A percentile compares a stretch with the other conserved stretches of the same genome.
phyloP scores from a whole-genome alignment of 2,797 vertebrate genomes.

The Delichon dasypus region DNA sequence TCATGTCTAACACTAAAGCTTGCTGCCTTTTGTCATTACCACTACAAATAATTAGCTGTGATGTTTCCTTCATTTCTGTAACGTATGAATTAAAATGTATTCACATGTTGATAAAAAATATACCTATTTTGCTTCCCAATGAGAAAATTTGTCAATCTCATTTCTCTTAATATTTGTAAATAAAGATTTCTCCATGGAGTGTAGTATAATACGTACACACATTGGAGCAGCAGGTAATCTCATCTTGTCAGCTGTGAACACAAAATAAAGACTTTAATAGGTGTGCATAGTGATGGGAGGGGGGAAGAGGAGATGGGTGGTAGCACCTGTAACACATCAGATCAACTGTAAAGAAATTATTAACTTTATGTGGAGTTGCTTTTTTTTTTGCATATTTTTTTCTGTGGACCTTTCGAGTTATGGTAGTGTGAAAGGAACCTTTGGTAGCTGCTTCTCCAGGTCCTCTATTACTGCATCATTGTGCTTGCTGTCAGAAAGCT shows the following conservation, averaged over 20 bases:
- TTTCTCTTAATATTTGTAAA: background rate
- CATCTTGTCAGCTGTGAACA: background rate
- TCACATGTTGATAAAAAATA: background rate
- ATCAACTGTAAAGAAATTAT: background rate
- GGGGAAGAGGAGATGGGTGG: accelerated
- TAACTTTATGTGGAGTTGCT: background rate
- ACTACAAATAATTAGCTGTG: background rate
- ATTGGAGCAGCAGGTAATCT: background rate
- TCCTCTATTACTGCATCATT: background rate
- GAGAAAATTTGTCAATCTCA: background rate
- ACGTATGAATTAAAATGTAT: background rate
- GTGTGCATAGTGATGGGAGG: background rate
- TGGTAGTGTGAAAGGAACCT: background rate
- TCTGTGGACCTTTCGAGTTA: background rate
- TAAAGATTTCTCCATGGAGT: background rate
- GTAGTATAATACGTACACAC: background rate
- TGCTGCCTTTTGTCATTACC: background rate
- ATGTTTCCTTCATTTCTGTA: background rate
- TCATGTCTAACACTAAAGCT: background rate
- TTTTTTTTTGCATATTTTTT: background rate
- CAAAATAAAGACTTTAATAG: background rate
- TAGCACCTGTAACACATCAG: background rate
- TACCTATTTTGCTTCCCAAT: background rate
- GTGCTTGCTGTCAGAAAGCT: background rate
- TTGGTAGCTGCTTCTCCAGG: background rate